Evolutionary conservation across 2,113 vertebrate species (phyloP), one percentile per base, ranked within the genome.

Genomic region (Sylvietta virens): DNA sequence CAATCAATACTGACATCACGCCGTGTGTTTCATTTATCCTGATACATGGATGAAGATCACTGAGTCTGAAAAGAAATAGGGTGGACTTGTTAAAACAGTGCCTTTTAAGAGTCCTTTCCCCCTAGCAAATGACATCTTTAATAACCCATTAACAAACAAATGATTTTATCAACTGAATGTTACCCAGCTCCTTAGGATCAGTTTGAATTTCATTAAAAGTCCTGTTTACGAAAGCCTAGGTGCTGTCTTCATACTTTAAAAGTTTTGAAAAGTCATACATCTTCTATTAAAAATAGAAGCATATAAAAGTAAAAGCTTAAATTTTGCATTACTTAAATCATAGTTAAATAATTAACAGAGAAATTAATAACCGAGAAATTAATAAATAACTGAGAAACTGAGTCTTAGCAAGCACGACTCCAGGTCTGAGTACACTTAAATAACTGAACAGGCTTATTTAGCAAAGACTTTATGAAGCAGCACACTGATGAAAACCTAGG

Each of bases 1-100:
- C 88, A 94, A 94, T 98, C 96, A 96, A 93, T 96, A 81, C 48
- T 78, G 64, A 92, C 35, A 65, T 89, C 11, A 12, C 3, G 28
- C 77, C 15, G 1, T 73, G 81, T 50, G 58, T 92, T 78, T 90
- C 91, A 80, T 50, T 97, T 95, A 70, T 94, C 82, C 61, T 88
- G 83, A 96, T 78, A 91, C 37, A 22, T 26, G 91, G 71, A 79
- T 78, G 94, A 82, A 94, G 51, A 82, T 94, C 48, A 33, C 18
- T 16, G 66, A 62, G 39, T 48, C 80, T 77, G 70, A 81, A 73
- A 45, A 86, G 12, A 84, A 72, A 62, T 13, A 70, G 16, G 48
- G 58, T 37, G 5, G 45, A 19, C 53, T 88, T 92, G 13, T 70
- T 95, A 73, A 90, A 96, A 82, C 13, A 72, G 33, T 71, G 28